These are phyloP conservation scores for Eriosoma lanigerum DNA, from an alignment of 1,140 invertebrate genomes.

Conservation along the genomic window DNA sequence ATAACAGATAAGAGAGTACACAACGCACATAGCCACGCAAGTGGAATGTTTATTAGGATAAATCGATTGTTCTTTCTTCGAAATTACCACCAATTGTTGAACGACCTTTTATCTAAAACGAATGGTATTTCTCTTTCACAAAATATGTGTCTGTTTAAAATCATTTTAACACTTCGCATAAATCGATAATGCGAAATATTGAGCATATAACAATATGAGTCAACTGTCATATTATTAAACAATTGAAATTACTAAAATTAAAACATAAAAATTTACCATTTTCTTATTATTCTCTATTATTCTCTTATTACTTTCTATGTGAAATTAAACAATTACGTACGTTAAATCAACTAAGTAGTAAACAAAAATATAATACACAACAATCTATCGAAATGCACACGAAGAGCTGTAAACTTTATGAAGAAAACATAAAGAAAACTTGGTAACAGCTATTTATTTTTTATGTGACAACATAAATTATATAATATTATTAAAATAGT, in stretches of 20 bases:
- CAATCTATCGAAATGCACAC: not conserved
- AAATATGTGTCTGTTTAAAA: not conserved
- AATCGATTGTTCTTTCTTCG: conserved; percentile 23
- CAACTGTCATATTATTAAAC: too few relatives aligned
- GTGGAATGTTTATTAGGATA: conserved; percentile 38
- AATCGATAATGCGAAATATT: too few relatives aligned
- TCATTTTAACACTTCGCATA: not conserved
- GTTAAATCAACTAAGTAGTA: not conserved
- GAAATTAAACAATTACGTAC: not conserved
- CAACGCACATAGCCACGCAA: not conserved
- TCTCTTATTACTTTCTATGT: too few relatives aligned
- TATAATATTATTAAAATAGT: not conserved
- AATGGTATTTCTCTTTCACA: not conserved
- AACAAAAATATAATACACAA: too few relatives aligned
- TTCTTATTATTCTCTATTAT: too few relatives aligned
- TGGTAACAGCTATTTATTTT: not conserved
- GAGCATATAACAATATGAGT: too few relatives aligned
- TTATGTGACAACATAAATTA: not conserved
- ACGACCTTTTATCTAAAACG: too few relatives aligned
- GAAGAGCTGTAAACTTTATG: not conserved
- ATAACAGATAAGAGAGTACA: not conserved
- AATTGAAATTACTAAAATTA: too few relatives aligned
- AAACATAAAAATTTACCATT: too few relatives aligned
- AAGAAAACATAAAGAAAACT: not conserved
- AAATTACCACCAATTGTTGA: conserved; percentile 28